phyloP scores from a whole-genome alignment of 2,113 vertebrate genomes.

The Cephalopholis sonnerati region DNA sequence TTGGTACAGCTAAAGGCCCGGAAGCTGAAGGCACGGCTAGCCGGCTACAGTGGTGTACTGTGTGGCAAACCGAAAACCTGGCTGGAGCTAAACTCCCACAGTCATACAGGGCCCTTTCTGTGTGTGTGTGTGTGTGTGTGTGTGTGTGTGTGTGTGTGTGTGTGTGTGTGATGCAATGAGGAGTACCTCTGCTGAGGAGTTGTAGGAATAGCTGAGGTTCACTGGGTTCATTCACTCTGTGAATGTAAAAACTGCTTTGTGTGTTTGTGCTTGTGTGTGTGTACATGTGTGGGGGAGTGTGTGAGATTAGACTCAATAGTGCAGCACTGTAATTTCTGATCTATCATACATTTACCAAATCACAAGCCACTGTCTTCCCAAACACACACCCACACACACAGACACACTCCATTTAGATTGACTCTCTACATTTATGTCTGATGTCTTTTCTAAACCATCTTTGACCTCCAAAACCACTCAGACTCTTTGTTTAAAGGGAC shows the following conservation, averaged over 20 bases:
- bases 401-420: constrained; percentile 1
- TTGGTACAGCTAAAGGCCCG: constrained; percentile 57
- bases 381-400: neutral
- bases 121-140: constrained; percentile 41
- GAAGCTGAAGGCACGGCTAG: constrained; percentile 37
- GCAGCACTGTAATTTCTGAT: neutral
- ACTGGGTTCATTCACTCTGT: constrained; percentile 57
- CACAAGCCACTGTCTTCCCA: neutral
- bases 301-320: constrained; percentile 14
- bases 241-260: constrained; percentile 56
- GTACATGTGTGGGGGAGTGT: neutral
- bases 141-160: constrained; percentile 42
- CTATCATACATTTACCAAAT: constrained; percentile 13
- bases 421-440: neutral
- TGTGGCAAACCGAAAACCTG: constrained; percentile 64
- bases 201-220: constrained; percentile 53
- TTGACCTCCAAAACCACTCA: neutral
- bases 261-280: constrained; percentile 7
- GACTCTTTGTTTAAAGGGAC: neutral
- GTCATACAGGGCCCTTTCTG: constrained; percentile 61
- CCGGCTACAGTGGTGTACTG: constrained; percentile 64
- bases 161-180: constrained; percentile 34
- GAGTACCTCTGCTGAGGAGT: constrained; percentile 48
- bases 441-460: neutral
- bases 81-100: constrained; percentile 45